These are phyloP conservation scores for Andrena hattorfiana DNA, from an alignment of 2,888 invertebrate species.

Conservation along the genomic window DNA sequence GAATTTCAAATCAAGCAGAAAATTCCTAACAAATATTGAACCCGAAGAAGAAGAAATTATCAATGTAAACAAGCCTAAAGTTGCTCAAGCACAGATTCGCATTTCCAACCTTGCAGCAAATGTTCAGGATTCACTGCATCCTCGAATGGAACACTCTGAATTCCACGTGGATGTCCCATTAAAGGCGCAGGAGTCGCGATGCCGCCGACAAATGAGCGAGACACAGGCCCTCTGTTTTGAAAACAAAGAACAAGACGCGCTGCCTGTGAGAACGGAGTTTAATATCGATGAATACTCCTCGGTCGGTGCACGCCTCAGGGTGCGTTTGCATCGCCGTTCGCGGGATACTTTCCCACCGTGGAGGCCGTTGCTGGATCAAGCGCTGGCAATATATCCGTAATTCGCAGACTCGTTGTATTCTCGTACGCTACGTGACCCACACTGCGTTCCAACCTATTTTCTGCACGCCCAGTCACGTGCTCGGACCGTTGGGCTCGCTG, in stretches of 20 bases:
- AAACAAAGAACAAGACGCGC: conserved; percentile 51
- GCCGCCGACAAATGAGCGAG: conserved; percentile 7
- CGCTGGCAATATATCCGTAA: conserved; percentile 9
- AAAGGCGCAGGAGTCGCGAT: not conserved
- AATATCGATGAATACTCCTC: conserved; percentile 43
- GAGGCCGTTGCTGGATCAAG: conserved; percentile 28
- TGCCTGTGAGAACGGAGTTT: conserved; percentile 61
- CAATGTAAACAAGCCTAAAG: too few relatives aligned
- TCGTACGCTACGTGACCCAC: conserved; percentile 12
- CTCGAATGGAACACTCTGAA: not conserved
- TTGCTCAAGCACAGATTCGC: not conserved
- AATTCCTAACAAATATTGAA: not conserved
- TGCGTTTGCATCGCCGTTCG: conserved; percentile 46
- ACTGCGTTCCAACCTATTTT: conserved; percentile 5
- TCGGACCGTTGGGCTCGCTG: not conserved
- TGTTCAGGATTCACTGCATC: not conserved
- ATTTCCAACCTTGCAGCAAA: not conserved
- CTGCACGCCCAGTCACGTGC: conserved; percentile 12
- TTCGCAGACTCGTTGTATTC: conserved; percentile 27
- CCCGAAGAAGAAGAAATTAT: too few relatives aligned
- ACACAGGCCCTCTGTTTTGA: conserved; percentile 25
- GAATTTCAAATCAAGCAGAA: not conserved
- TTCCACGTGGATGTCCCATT: not conserved
- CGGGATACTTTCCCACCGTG: conserved; percentile 59
- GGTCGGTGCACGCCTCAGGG: conserved; percentile 46